Conservation (phyloP, 2,113 vertebrate species). For the Ochotona curzoniae region DNA sequence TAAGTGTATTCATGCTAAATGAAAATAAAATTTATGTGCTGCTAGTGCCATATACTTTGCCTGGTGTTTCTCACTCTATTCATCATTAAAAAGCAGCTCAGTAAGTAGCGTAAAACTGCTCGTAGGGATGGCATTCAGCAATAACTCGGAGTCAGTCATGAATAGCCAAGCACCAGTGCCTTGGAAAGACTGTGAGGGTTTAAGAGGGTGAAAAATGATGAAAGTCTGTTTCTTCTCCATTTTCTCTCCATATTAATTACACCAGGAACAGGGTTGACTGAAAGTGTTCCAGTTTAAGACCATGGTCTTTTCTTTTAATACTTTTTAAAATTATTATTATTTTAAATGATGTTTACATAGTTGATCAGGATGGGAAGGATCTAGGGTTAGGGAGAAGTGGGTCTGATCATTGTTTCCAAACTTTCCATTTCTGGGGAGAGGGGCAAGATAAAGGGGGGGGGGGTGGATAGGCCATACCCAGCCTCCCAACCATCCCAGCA, state of each 20-base stretch:
- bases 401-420: too few species aligned
- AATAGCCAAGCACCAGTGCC: constrained; percentile 25
- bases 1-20: constrained; percentile 85
- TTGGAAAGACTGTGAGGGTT: not conserved
- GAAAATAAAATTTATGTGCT: constrained; percentile 87
- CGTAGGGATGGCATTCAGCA: constrained; percentile 65
- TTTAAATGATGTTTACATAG: too few species aligned
- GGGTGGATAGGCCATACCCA: too few species aligned
- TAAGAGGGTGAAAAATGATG: not conserved
- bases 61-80: constrained; percentile 85
- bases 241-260: not conserved
- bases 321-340: too few species aligned
- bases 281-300: not conserved
- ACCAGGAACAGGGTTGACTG: not conserved
- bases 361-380: too few species aligned
- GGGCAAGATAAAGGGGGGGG: too few species aligned
- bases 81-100: constrained; percentile 78
- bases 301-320: not conserved
- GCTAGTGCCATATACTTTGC: constrained; percentile 82
- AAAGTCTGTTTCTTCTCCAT: not conserved
- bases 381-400: too few species aligned
- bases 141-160: constrained; percentile 76
- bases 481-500: too few species aligned
- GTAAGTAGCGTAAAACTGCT: constrained; percentile 73
- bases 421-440: too few species aligned